Conservation (phyloP, 2,113 vertebrate species). For the Prionailurus bengalensis region DNA sequence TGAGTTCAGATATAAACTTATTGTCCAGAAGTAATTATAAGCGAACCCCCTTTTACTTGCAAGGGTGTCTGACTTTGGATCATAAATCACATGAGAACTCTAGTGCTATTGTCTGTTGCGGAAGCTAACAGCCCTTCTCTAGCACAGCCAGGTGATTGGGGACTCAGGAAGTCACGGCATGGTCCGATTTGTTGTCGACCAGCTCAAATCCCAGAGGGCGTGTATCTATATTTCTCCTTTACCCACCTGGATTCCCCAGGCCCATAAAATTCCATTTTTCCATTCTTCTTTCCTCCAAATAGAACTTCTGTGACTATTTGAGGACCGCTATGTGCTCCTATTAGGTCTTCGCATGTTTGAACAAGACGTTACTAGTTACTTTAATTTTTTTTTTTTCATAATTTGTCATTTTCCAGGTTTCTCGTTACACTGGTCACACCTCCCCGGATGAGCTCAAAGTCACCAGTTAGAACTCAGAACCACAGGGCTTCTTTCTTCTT, state of each 20-base stretch:
- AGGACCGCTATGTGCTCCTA: not conserved
- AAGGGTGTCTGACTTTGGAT: not conserved
- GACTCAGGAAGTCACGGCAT: not conserved
- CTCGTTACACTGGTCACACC: not conserved
- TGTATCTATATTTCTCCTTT: accelerated
- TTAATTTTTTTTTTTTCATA: not conserved
- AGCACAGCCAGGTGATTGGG: accelerated
- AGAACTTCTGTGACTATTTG: not conserved
- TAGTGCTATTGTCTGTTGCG: not conserved
- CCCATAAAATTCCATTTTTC: not conserved
- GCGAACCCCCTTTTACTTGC: not conserved
- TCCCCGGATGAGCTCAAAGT: not conserved
- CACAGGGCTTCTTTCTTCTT: not conserved
- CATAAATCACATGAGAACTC: not conserved
- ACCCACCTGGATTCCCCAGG: not conserved
- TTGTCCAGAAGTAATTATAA: not conserved
- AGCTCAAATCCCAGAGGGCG: not conserved
- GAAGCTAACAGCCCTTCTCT: not conserved
- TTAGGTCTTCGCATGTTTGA: not conserved
- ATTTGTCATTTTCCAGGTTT: not conserved
- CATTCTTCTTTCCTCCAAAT: not conserved
- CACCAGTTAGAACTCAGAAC: not conserved
- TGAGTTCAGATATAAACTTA: not conserved
- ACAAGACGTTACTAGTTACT: not conserved
- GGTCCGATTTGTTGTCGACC: accelerated